Percentiles rank a stretch among this genome's conserved stretches.
Conservation (phyloP, 92 coral and sea anemone species). For the Diadumene lineata region DNA sequence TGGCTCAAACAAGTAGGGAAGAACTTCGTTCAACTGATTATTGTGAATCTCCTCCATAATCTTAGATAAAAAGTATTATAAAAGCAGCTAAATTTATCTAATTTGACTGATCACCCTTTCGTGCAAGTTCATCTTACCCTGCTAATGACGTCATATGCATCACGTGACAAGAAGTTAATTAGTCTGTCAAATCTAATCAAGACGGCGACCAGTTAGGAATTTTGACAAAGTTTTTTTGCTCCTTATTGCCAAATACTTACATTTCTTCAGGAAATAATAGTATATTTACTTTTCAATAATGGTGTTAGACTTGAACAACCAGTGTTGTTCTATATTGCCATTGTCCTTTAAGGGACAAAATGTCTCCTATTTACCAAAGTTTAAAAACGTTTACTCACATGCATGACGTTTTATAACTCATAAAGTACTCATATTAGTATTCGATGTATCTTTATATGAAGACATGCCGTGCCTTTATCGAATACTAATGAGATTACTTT, state of each 20-base stretch:
- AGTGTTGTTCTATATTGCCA: too few species aligned
- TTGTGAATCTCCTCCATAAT: slow-evolving; percentile 29
- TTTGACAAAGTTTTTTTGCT: background rate
- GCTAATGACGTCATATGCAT: slow-evolving; percentile 13
- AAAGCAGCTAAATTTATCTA: background rate
- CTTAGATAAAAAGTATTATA: background rate
- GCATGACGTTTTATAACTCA: too few species aligned
- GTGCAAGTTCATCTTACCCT: background rate
- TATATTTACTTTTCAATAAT: too few species aligned
- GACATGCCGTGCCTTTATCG: too few species aligned
- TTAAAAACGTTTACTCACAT: too few species aligned
- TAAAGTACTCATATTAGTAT: too few species aligned
- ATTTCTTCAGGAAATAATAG: too few species aligned
- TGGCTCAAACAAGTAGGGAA: slow-evolving; percentile 29
- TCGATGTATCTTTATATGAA: too few species aligned
- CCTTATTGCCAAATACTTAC: background rate
- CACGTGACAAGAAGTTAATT: slow-evolving; percentile 16
- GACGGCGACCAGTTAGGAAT: background rate
- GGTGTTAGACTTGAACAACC: too few species aligned
- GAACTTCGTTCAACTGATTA: slow-evolving; percentile 21
- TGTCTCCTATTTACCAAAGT: too few species aligned
- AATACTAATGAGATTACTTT: too few species aligned
- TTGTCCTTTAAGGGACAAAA: too few species aligned
- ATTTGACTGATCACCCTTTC: background rate
- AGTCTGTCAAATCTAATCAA: background rate